These are phyloP conservation scores for Muraenolepis orangiensis DNA, from an alignment of 2,797 vertebrate species.

Conservation along the genomic window DNA sequence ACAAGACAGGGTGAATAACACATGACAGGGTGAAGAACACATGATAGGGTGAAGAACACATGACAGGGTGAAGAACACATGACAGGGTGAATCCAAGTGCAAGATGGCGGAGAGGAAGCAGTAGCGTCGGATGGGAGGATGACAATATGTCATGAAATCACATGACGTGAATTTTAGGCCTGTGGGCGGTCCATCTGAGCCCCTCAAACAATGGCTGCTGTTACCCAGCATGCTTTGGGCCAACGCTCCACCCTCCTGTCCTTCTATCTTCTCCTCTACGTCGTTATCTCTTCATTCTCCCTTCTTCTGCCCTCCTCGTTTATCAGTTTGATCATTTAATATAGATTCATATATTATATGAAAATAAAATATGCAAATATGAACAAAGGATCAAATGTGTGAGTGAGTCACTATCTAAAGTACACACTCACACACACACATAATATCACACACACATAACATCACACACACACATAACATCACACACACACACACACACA, in stretches of 20 bases:
- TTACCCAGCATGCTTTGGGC: not conserved
- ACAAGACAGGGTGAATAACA: too few relatives aligned
- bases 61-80: too few relatives aligned
- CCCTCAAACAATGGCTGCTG: not conserved
- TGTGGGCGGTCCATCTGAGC: not conserved
- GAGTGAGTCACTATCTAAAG: not conserved
- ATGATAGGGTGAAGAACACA: too few relatives aligned
- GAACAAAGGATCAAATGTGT: not conserved
- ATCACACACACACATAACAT: too few relatives aligned
- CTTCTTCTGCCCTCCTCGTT: not conserved
- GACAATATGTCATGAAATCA: not conserved
- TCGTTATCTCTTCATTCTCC: not conserved
- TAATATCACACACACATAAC: not conserved
- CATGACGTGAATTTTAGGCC: not conserved
- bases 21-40: too few relatives aligned
- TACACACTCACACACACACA: not conserved
- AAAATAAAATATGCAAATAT: not conserved
- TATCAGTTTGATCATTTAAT: too few relatives aligned
- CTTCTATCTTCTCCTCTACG: too few relatives aligned
- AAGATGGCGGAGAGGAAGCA: not conserved
- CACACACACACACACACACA: too few relatives aligned
- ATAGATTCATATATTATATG: too few relatives aligned
- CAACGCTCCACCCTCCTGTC: not conserved
- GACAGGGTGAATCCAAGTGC: not conserved
- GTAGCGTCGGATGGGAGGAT: not conserved